Evolutionary conservation across 2,888 invertebrate species (phyloP).

Genomic region (Epinotia ramella): DNA sequence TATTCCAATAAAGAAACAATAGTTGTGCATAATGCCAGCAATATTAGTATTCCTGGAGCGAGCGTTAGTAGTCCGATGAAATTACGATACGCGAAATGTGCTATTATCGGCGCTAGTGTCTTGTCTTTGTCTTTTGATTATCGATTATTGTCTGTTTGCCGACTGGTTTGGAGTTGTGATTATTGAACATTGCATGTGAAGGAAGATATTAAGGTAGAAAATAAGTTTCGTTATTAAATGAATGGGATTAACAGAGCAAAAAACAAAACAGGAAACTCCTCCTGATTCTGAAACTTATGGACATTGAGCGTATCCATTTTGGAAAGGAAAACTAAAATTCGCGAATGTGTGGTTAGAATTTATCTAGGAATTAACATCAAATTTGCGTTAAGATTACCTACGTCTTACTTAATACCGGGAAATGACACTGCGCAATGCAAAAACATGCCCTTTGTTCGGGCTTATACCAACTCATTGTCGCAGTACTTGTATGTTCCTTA

Average conservation of each 20-base stretch:
- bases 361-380: background rate
- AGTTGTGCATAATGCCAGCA: conserved; percentile 24
- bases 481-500: conserved; percentile 15
- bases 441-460: conserved; percentile 20
- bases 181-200: background rate
- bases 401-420: conserved; percentile 6
- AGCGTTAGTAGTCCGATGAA: conserved; percentile 57
- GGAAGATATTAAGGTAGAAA: no score
- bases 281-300: no score
- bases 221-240: no score
- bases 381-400: background rate
- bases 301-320: no score
- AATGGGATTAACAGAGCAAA: no score
- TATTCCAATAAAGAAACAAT: conserved; percentile 39
- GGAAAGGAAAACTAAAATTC: no score
- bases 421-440: conserved; percentile 4
- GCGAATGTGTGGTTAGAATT: background rate
- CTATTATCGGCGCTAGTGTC: conserved; percentile 62
- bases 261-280: no score
- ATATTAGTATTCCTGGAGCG: conserved; percentile 56
- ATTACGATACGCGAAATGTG: conserved; percentile 60
- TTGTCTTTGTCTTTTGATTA: conserved; percentile 39
- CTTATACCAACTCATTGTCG: conserved; percentile 7
- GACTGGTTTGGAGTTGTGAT: background rate
- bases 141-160: conserved; percentile 15